These are phyloP conservation scores for Palythoa caribaeorum DNA, from an alignment of 92 coral and sea anemone genomes.

Conservation along the genomic window DNA sequence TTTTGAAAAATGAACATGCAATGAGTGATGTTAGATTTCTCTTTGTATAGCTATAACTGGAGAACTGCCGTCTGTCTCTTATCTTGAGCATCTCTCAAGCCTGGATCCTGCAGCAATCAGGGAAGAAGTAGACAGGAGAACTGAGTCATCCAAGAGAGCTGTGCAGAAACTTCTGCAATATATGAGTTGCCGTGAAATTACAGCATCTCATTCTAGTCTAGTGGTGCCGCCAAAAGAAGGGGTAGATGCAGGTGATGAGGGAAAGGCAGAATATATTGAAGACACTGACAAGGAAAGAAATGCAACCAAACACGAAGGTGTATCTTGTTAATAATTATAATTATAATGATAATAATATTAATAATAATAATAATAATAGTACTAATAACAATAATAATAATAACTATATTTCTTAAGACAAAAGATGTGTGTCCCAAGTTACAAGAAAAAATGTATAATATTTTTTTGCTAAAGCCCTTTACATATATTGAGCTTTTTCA, in stretches of 20 bases:
- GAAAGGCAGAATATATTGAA: constrained; percentile 14
- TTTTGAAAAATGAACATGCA: background rate
- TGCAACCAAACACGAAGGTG: background rate
- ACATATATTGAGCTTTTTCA: no score
- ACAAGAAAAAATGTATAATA: no score
- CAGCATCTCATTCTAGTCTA: constrained; percentile 21
- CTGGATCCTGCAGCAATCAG: constrained; percentile 74
- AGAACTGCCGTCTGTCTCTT: constrained; percentile 76
- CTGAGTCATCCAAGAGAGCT: constrained; percentile 75
- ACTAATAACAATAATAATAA: no score
- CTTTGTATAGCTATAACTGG: constrained; percentile 46
- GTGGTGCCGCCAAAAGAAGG: constrained; percentile 17
- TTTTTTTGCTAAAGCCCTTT: no score
- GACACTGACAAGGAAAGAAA: constrained; percentile 30
- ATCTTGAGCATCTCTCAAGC: constrained; percentile 80
- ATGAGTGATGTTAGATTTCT: background rate
- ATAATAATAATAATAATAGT: no score
- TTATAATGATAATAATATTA: no score
- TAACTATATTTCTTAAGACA: no score
- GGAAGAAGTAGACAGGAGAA: constrained; percentile 79
- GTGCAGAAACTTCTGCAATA: constrained; percentile 73
- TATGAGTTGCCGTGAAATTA: constrained; percentile 68
- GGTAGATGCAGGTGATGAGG: background rate
- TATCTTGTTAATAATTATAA: background rate
- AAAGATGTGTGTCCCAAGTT: no score